Evolutionary conservation across 2,113 vertebrate genomes (phyloP).

Genomic region (Protobothrops mucrosquamatus): DNA sequence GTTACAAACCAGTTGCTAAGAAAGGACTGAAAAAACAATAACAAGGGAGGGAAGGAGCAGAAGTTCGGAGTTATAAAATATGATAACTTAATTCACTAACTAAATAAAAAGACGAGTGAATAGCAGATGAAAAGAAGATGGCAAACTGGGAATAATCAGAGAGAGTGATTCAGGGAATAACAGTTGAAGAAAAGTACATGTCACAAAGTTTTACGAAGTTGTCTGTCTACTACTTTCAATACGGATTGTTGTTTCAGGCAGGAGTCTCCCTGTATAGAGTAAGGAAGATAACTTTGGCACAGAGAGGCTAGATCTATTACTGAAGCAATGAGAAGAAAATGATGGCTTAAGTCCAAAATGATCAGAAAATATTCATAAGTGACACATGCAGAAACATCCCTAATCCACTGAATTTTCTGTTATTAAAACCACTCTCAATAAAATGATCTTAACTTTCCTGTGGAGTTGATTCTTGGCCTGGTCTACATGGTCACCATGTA

Average conservation of each 20-base stretch:
- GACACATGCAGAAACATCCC: background rate
- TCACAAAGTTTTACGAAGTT: background rate
- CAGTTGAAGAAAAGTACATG: background rate
- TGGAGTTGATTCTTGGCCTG: background rate
- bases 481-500: background rate
- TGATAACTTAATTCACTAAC: constrained; percentile 59
- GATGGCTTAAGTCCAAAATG: background rate
- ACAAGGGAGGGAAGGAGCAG: constrained; percentile 24
- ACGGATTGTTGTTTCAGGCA: background rate
- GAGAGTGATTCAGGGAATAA: background rate
- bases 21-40: constrained; percentile 52
- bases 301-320: background rate
- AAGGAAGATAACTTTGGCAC: background rate
- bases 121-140: background rate
- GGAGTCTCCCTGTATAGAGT: background rate
- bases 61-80: constrained; percentile 26
- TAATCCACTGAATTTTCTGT: background rate
- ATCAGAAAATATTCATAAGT: background rate
- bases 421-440: background rate
- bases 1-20: constrained; percentile 62
- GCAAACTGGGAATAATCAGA: constrained; percentile 12
- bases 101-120: constrained; percentile 36
- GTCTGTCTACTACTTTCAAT: background rate
- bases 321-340: background rate
- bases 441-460: background rate